These are phyloP conservation scores for Neoascia interrupta DNA, from an alignment of 2,888 invertebrate species.

Conservation along the genomic window DNA sequence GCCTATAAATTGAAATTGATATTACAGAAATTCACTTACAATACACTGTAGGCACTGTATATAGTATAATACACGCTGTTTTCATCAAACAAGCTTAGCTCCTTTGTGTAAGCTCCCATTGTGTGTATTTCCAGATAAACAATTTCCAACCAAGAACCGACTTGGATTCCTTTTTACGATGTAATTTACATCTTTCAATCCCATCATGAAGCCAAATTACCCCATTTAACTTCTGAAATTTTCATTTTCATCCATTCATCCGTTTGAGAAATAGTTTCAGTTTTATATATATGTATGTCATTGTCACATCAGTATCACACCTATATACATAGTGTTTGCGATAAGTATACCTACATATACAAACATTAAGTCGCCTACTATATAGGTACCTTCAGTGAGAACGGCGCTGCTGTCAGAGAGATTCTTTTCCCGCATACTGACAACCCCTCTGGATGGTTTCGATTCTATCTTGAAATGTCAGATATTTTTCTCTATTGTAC, in stretches of 20 bases:
- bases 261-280: constrained; percentile 61
- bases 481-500: constrained; percentile 66
- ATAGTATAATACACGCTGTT: too few relatives aligned
- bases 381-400: constrained; percentile 1
- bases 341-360: constrained; percentile 1
- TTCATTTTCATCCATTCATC: constrained; percentile 58
- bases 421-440: constrained; percentile 36
- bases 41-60: too few relatives aligned
- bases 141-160: too few relatives aligned
- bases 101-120: too few relatives aligned
- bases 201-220: constrained; percentile 62
- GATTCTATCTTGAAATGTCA: constrained; percentile 63
- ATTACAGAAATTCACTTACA: too few relatives aligned
- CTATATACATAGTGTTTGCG: constrained; percentile 1
- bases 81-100: too few relatives aligned
- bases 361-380: constrained; percentile 15
- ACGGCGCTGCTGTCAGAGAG: constrained; percentile 39
- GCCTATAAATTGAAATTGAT: too few relatives aligned
- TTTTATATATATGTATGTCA: background rate
- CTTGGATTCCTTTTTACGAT: too few relatives aligned
- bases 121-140: too few relatives aligned
- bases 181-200: constrained; percentile 68
- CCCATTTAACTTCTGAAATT: constrained; percentile 66
- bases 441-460: constrained; percentile 29
- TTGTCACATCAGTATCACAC: constrained; percentile 27